A percentile compares a stretch with the other conserved stretches of the same genome.
Conservation (phyloP, 2,113 vertebrate genomes). For the Myrmecophaga tridactyla region DNA sequence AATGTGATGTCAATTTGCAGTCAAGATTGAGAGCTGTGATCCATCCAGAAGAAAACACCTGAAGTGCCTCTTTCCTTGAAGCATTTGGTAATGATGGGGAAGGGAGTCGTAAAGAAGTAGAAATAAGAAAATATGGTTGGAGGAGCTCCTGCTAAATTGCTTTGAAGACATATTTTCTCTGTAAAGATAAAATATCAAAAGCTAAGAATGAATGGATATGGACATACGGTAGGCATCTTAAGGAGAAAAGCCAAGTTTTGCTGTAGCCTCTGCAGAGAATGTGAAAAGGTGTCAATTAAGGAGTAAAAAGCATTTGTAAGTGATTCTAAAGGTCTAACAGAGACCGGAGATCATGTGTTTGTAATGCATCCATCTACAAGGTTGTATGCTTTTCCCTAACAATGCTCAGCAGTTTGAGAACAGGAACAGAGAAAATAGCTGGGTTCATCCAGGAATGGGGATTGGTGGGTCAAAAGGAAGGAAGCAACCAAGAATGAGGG, state of each 20-base stretch:
- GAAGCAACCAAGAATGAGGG: neutral
- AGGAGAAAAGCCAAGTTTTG: neutral
- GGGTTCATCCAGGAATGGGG: neutral
- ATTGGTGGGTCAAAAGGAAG: neutral
- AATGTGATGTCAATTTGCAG: neutral
- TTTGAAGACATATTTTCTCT: slow-evolving; percentile 8
- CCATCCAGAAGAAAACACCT: neutral
- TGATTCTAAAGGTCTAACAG: neutral
- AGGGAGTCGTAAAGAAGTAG: neutral
- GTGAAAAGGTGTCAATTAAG: neutral
- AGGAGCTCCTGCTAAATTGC: neutral
- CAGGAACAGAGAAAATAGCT: neutral
- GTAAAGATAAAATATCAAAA: neutral
- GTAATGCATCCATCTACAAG: neutral
- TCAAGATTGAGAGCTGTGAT: neutral
- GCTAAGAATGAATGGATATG: neutral
- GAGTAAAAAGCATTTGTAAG: neutral
- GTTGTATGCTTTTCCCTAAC: neutral
- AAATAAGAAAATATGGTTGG: neutral
- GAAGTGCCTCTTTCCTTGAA: neutral
- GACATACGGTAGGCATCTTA: neutral
- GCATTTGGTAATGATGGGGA: too few species aligned
- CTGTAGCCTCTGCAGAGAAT: neutral
- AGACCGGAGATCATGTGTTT: neutral
- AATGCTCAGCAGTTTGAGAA: neutral